A percentile compares a stretch with the other conserved stretches of the same genome.
phyloP scores from a whole-genome alignment of 2,888 invertebrate genomes.

The Patella pellucida region DNA sequence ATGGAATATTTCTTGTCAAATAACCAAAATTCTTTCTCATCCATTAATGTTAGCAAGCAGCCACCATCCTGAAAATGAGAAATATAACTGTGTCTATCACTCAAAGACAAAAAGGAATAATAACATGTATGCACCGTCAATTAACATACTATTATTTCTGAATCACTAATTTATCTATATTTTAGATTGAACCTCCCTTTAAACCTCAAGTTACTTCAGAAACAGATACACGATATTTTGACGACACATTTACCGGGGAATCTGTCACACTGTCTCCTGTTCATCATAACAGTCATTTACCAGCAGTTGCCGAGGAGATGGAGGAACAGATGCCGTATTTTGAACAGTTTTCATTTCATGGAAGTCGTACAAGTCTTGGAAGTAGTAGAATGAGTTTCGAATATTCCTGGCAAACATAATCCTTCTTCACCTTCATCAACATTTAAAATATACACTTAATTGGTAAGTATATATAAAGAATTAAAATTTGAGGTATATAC shows the following conservation, averaged over 20 bases:
- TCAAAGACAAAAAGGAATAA: too few species aligned
- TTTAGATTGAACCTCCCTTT: slow-evolving; percentile 83
- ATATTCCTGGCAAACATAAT: slow-evolving; percentile 4
- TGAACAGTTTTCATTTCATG: slow-evolving; percentile 82
- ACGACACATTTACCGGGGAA: slow-evolving; percentile 93
- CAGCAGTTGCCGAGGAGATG: slow-evolving; percentile 47
- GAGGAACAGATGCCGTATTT: slow-evolving; percentile 75
- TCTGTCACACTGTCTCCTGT: slow-evolving; percentile 65
- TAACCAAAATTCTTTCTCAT: too few species aligned
- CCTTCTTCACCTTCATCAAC: too few species aligned
- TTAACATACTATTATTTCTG: background rate
- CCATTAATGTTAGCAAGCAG: too few species aligned
- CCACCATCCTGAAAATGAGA: too few species aligned
- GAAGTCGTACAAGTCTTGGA: slow-evolving; percentile 65
- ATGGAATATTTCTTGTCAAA: too few species aligned
- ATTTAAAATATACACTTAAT: too few species aligned
- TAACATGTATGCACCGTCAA: too few species aligned
- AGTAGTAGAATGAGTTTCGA: slow-evolving; percentile 42
- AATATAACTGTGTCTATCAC: too few species aligned
- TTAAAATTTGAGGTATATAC: too few species aligned
- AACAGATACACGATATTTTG: slow-evolving; percentile 97
- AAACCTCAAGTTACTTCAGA: slow-evolving; percentile 85
- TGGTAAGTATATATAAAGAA: too few species aligned
- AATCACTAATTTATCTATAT: slow-evolving; percentile 5
- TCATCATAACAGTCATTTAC: slow-evolving; percentile 50